phyloP scores from a whole-genome alignment of 1,140 invertebrate genomes.

The Brachionus paranguensis region DNA sequence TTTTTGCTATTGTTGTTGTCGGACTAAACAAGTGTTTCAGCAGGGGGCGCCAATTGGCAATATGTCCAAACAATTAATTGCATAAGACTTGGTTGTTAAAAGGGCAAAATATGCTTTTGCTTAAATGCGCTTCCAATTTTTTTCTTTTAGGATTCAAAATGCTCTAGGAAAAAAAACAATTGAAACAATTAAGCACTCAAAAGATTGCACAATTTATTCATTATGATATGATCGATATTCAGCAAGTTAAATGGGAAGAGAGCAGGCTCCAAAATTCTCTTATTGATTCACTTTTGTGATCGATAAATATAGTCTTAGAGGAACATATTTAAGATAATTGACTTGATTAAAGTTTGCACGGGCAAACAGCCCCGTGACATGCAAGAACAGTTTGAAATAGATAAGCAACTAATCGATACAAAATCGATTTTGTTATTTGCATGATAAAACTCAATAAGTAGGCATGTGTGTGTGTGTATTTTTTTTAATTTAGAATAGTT shows the following conservation, averaged over 20 bases:
- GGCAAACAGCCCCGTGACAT: neutral
- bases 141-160: neutral
- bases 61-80: neutral
- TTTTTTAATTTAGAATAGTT: neutral
- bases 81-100: neutral
- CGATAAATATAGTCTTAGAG: neutral
- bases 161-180: neutral
- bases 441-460: neutral
- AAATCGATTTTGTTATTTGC: neutral
- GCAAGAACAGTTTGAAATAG: conserved; percentile 5
- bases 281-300: neutral
- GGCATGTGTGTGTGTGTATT: neutral
- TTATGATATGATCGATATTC: neutral
- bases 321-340: neutral
- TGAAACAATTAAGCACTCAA: neutral
- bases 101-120: neutral
- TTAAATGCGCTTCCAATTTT: neutral
- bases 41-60: neutral
- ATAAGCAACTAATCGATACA: neutral
- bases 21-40: neutral
- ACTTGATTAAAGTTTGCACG: conserved; percentile 2
- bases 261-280: neutral
- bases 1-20: neutral
- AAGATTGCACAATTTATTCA: neutral
- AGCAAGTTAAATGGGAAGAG: neutral